Base-by-base conservation (phyloP, 2,888 invertebrate genomes). In the Allygus modestus region DNA sequence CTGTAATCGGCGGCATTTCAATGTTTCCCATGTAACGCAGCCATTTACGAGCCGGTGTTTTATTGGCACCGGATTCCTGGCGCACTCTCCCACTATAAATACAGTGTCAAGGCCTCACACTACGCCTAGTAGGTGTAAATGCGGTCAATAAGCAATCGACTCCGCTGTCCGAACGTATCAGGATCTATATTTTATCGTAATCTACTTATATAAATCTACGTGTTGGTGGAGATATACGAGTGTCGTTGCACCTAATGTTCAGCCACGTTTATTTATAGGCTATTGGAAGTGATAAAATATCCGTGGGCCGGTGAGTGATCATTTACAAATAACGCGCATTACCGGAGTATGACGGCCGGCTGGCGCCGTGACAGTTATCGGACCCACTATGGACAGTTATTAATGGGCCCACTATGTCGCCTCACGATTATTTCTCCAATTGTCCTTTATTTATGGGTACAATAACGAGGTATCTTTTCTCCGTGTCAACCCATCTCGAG, bases 191-290 rank as follows among this genome's bases (percentile, higher is more conserved):
- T 28, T 79, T 79, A 79, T 79, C 79, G 79, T 79, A 58, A 79
- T 79, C 79, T 79, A 79, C 79, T 79, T 79, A 79, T 79, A 79
- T 79, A 79, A 79, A 79, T 79, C 79, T 58, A 54, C 58, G 79
- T 54, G 79, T 79, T 58, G 79, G 79, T 58, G 79, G 79, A 58
- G 79, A 79, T 79, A 79, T 79, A 79, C 51, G 54, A 33, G 26
- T 79, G 79, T 46, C 79, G 51, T 33, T 58, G 79, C 58, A 58
- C 33, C 79, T 79, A 79, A 79, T 79, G 79, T 79, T 79, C 79
- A 37, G 58, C 12, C 79, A 58, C 54, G 33, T 79, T 79, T 58
- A 79, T 79, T 79, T 79, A 79, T 79, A 79, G 79, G 79, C 79
- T 79, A 79, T 79, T 58, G 79, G 79, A 58, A 58, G 79, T 79